Evolutionary conservation across 1,140 invertebrate species (phyloP), one percentile per base, ranked within the genome.

Genomic region (Brachionus manjavacas): DNA sequence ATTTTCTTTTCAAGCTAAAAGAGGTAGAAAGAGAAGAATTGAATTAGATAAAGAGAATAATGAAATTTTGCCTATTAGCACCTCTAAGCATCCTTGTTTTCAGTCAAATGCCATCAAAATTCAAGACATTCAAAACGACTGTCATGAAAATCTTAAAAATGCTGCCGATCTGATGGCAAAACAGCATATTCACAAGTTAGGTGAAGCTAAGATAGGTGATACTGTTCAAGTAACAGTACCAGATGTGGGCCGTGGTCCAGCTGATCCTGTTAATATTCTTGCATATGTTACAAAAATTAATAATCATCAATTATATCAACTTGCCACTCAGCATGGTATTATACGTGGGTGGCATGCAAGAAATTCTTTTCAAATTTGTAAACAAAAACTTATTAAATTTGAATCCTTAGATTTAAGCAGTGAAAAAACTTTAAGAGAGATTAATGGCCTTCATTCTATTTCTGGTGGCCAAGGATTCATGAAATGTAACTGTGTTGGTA

Each of bases 151-250:
- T 74, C 20, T 41, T 23, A 39, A 74, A 43, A n/a, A 16, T 41
- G 8, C n/a, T 41, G 70, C 70, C 39, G 31, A 74, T 41, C 14
- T 41, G 39, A 41, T 74, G 31, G 3, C 39, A 39, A 31, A 43
- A 74, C 72, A 76, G 14, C 16, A 49, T n/a, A 76, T 49, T 23
- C 74, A 78, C 4, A 52, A 78, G 43, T 52, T 78, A 78, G 74
- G 43, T 12, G 16, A 78, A 23, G 43, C 43, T 25, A 78, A 78
- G 12, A 39, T 52, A 28, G 74, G 43, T 39, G 43, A 52, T 78
- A 78, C 43, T 28, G 74, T 78, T 78, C 43, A 52, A 78, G 43
- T 78, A 41, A 9, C 43, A 49, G 74, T 78, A 28, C 74, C 46
- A 14, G 72, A 76, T 46, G 72, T 76, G 11, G 72, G 52, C 23